phyloP scores from a whole-genome alignment of 2,113 vertebrate species.

The Trogon surrucura region DNA sequence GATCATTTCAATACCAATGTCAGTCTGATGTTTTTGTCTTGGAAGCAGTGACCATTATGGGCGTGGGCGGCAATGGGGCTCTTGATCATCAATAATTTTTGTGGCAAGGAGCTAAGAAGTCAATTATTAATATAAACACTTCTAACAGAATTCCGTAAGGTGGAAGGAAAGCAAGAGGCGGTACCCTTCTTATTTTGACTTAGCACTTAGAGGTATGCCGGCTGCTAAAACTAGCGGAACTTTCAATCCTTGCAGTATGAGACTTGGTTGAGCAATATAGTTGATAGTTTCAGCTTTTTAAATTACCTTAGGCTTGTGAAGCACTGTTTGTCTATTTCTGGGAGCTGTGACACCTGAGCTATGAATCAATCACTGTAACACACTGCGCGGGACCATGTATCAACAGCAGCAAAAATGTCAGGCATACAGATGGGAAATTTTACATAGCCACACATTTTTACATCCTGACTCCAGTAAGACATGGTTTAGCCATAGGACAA shows the following conservation, averaged over 20 bases:
- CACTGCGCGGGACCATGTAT: fast-evolving
- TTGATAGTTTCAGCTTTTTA: not conserved
- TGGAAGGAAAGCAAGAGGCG: not conserved
- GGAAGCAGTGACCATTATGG: not conserved
- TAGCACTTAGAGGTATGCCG: not conserved
- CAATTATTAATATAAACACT: not conserved
- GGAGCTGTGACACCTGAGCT: not conserved
- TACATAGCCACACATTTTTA: not conserved
- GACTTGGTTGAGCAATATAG: not conserved
- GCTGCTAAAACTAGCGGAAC: not conserved
- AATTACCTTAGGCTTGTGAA: not conserved
- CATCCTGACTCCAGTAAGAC: not conserved
- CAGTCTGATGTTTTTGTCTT: not conserved
- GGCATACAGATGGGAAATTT: not conserved
- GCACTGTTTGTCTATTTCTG: not conserved
- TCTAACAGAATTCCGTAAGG: not conserved
- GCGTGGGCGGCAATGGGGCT: not conserved
- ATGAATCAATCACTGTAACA: fast-evolving
- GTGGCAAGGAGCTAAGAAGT: not conserved
- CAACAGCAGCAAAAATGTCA: not conserved
- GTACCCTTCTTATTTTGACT: not conserved
- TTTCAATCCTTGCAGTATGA: not conserved
- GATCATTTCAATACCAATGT: not conserved
- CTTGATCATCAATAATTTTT: not conserved
- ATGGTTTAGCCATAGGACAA: not conserved